Percentiles rank a stretch among this genome's conserved stretches.
These are phyloP conservation scores for Cochlearius cochlearius DNA, from an alignment of 2,113 vertebrate species.

Conservation along the genomic window DNA sequence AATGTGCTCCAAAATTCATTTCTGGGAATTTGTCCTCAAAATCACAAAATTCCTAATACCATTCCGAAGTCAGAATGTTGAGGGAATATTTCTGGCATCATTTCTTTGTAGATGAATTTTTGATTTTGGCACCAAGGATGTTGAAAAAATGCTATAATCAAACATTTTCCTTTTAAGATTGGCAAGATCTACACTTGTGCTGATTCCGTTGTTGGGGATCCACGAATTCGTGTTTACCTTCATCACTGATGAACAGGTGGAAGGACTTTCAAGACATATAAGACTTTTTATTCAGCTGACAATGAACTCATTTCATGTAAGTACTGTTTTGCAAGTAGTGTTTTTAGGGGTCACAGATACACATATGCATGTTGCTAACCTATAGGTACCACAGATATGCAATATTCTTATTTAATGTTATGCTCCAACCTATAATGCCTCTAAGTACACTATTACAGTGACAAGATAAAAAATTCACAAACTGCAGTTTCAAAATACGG, in stretches of 20 bases:
- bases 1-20: background rate
- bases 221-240: conserved; percentile 90
- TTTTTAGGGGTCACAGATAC: background rate
- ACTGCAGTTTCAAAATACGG: background rate
- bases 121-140: background rate
- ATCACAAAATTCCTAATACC: background rate
- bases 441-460: background rate
- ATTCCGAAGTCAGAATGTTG: background rate
- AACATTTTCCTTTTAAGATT: conserved; percentile 74
- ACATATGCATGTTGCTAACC: background rate
- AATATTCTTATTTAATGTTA: background rate
- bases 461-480: background rate
- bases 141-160: background rate
- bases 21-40: background rate
- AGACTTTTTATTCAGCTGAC: conserved; percentile 88
- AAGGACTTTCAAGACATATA: conserved; percentile 78
- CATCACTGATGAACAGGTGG: conserved; percentile 85
- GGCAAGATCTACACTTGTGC: conserved; percentile 88
- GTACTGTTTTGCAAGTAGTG: background rate
- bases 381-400: background rate
- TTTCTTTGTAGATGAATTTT: background rate
- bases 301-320: conserved; percentile 91
- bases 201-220: conserved; percentile 92
- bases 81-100: background rate
- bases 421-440: background rate